Evolutionary conservation across 2,113 vertebrate genomes (phyloP).

Genomic region (Heptranchias perlo): DNA sequence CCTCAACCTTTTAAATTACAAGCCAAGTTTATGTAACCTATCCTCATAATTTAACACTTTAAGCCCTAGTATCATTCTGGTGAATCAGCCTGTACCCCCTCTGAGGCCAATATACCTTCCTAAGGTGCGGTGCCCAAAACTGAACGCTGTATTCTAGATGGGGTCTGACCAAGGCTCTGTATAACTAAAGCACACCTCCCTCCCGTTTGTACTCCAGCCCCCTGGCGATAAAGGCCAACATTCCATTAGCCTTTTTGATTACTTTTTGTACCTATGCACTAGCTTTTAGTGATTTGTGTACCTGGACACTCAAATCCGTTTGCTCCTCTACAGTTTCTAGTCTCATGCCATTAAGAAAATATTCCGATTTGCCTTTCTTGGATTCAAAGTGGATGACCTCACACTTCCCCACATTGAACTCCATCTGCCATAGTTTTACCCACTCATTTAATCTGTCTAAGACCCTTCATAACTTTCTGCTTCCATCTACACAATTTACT

Average conservation of each 20-base stretch:
- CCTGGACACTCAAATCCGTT: background rate
- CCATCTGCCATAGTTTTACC: background rate
- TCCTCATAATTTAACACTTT: background rate
- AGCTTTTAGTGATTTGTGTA: background rate
- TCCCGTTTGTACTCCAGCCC: background rate
- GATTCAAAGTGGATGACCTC: background rate
- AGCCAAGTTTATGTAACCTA: background rate
- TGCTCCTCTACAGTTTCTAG: too few relatives aligned
- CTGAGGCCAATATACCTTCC: background rate
- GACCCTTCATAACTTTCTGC: background rate
- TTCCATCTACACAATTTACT: background rate
- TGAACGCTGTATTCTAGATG: background rate
- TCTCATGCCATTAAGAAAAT: too few relatives aligned
- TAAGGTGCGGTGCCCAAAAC: background rate
- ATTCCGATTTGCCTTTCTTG: background rate
- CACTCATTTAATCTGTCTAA: background rate
- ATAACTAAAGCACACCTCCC: background rate
- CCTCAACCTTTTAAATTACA: too few relatives aligned
- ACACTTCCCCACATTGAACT: background rate
- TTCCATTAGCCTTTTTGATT: background rate
- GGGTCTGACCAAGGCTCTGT: background rate
- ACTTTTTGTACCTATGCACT: background rate
- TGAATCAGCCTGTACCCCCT: background rate
- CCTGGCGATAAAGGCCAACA: background rate
- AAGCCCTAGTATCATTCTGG: background rate